Percentiles rank a stretch among this genome's conserved stretches.
phyloP scores from a whole-genome alignment of 2,888 invertebrate species.

The Erebia aethiops region DNA sequence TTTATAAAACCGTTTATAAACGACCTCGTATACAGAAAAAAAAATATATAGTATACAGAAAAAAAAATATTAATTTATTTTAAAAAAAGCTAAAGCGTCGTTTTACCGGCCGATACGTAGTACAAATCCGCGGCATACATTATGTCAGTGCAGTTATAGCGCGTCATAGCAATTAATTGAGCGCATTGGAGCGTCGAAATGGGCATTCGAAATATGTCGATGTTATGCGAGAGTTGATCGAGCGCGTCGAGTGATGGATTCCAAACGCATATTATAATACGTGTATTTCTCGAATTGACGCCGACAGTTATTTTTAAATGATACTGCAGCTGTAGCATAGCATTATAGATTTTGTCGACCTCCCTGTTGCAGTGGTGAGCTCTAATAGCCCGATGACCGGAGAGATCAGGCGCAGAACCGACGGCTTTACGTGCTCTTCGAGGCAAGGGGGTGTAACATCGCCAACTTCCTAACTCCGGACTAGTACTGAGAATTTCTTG shows the following conservation, averaged over 20 bases:
- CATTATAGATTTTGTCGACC: no score
- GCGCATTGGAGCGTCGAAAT: slow-evolving; percentile 49
- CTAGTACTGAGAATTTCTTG: no score
- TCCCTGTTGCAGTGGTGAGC: no score
- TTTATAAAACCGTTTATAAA: neutral
- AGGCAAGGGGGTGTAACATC: no score
- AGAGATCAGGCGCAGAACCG: no score
- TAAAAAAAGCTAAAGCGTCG: neutral
- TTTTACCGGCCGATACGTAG: slow-evolving; percentile 13
- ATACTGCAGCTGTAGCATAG: no score
- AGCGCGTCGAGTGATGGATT: neutral
- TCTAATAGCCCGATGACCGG: no score
- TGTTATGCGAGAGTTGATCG: slow-evolving; percentile 37
- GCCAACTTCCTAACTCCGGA: no score
- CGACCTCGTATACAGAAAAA: slow-evolving; percentile 7
- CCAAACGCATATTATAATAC: neutral
- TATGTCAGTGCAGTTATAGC: slow-evolving; percentile 31
- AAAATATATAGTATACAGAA: neutral
- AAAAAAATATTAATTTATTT: slow-evolving; percentile 12
- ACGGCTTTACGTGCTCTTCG: no score
- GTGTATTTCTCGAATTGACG: neutral
- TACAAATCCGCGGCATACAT: slow-evolving; percentile 27
- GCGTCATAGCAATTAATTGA: slow-evolving; percentile 48
- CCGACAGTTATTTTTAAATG: neutral
- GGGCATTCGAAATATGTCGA: slow-evolving; percentile 42